Evolutionary conservation across 2,888 invertebrate genomes (phyloP).

Genomic region (Oscheius sp.): DNA sequence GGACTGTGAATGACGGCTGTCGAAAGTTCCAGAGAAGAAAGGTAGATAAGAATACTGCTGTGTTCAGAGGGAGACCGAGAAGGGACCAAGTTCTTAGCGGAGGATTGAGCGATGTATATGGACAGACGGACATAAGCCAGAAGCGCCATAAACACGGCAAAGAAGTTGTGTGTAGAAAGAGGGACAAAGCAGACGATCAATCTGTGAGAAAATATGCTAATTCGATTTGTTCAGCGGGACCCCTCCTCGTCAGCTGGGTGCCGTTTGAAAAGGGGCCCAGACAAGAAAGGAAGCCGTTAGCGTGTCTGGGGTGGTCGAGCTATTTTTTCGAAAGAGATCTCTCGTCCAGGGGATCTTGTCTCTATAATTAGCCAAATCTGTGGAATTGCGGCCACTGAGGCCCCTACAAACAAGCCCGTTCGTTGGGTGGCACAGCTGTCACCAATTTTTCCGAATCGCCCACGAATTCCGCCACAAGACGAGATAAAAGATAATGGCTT

Average conservation of each 20-base stretch:
- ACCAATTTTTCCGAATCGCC: constrained; percentile 35
- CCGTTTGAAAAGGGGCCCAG: not conserved
- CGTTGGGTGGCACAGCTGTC: constrained; percentile 36
- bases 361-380: constrained; percentile 6
- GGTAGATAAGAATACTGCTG: not conserved
- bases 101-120: constrained; percentile 25
- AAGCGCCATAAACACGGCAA: constrained; percentile 14
- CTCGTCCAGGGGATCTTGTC: not conserved
- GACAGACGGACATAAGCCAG: constrained; percentile 32
- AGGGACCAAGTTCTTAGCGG: constrained; percentile 33
- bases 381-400: constrained; percentile 12
- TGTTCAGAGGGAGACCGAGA: constrained; percentile 8
- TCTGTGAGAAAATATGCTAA: constrained; percentile 37
- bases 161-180: constrained; percentile 3
- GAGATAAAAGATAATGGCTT: constrained; percentile 7
- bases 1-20: not conserved
- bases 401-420: constrained; percentile 8
- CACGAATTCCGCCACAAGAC: constrained; percentile 27
- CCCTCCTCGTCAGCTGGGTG: constrained; percentile 19
- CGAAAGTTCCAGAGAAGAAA: not conserved
- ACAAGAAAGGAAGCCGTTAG: constrained; percentile 7
- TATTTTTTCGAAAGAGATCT: not conserved
- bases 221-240: constrained; percentile 30
- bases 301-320: not conserved
- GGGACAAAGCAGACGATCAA: constrained; percentile 22